A percentile compares a stretch with the other conserved stretches of the same genome.
Conservation (phyloP, 64 coral and sea anemone species). For the Actinia tenebrosa region DNA sequence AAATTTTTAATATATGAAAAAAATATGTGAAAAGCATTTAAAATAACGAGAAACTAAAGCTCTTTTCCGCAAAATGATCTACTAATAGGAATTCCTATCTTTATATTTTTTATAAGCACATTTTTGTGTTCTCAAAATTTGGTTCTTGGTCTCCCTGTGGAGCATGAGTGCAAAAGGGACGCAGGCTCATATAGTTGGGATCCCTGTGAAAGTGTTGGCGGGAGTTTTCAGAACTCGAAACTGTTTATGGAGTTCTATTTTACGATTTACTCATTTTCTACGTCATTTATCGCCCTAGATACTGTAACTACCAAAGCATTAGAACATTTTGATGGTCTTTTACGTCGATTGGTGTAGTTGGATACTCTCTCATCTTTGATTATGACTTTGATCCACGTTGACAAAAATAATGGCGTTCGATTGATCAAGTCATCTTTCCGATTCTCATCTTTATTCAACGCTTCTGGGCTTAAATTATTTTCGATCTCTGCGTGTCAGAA, state of each 20-base stretch:
- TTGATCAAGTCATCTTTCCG: neutral
- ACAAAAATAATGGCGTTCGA: neutral
- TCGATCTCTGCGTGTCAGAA: neutral
- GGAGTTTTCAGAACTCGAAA: neutral
- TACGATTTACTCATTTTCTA: conserved; percentile 8
- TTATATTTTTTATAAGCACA: neutral
- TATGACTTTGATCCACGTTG: neutral
- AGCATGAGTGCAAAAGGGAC: neutral
- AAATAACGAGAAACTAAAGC: neutral
- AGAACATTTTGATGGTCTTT: neutral
- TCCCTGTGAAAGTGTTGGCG: neutral
- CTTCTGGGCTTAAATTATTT: neutral
- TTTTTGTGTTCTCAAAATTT: neutral
- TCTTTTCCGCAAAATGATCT: neutral
- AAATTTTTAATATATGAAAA: neutral
- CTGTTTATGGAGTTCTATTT: neutral
- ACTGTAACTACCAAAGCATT: neutral
- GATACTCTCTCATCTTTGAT: neutral
- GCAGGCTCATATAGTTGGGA: neutral
- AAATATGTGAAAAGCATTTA: neutral
- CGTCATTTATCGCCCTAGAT: neutral
- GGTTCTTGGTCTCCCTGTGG: neutral
- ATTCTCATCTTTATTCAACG: neutral
- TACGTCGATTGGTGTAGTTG: neutral
- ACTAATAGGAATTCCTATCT: neutral